Base-by-base conservation (phyloP, 2,113 vertebrate genomes). In the Pollachius pollachius region DNA sequence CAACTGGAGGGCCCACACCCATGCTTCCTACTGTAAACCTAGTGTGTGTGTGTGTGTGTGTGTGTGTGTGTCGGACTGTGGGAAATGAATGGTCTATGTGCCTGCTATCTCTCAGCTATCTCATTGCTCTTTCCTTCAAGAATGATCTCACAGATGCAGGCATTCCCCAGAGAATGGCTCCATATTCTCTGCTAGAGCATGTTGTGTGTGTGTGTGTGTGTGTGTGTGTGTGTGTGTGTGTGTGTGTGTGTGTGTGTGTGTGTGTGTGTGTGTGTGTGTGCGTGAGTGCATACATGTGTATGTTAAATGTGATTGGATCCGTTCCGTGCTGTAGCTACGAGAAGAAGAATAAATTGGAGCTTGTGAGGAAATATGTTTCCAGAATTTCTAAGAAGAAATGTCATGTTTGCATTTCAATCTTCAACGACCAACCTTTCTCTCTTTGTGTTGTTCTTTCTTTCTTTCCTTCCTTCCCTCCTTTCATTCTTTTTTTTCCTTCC, bases 1-100 rank as follows among this genome's bases (percentile, higher is more conserved):
- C 87, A 84, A 75, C 82, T 82, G 81, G 69, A 75, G 21, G 62
- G 78, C 79, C 74, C 69, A 70, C 76, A 81, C 84, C 85, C 78
- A 15, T 79, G 67, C 78, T 71, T 64, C 66, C 13, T 48, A 48
- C 41, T 48, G 41, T 48, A 48, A 48, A 48, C 7, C 30, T 34
- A 70, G 63, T 48, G 63, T 63, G 52, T 70, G 69, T 64, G 82
- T 76, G 78, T 58, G 48, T 21, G 59, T 67, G 25, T 73, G 64
- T 70, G 41, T 12, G 62, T 63, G 25, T 63, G 16, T 30, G 27
- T 30, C 13, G 12, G 15, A 52, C 9, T 69, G 30, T 52, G 54
- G 54, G 54, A 57, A 57, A 57, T 57, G 54, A 5, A 57, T 57
- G 54, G 54, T 57, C 9, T 16, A 57, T 57, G 54, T n/a, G 54